These are phyloP conservation scores for Atopsyche davidsoni DNA, from an alignment of 1,140 invertebrate species.

Conservation along the genomic window DNA sequence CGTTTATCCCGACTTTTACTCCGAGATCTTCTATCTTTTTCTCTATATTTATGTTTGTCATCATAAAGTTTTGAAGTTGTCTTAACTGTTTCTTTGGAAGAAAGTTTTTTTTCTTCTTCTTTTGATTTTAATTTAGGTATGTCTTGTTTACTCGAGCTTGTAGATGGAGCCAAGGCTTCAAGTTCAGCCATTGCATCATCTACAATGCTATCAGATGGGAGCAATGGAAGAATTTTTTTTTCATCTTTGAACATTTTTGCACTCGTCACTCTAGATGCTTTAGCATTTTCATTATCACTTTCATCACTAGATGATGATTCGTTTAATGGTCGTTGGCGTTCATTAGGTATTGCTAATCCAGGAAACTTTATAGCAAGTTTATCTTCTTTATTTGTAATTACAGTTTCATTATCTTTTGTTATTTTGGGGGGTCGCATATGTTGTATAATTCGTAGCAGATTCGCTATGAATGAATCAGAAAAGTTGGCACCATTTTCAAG, in stretches of 20 bases:
- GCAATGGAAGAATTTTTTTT: conserved; percentile 20
- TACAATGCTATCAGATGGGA: conserved; percentile 50
- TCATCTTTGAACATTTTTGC: conserved; percentile 45
- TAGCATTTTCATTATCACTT: conserved; percentile 37
- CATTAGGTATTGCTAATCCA: conserved; percentile 84
- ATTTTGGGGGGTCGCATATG: conserved; percentile 75
- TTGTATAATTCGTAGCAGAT: conserved; percentile 87
- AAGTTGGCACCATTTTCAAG: conserved; percentile 91
- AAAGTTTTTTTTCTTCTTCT: conserved; percentile 26
- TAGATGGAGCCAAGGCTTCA: conserved; percentile 75
- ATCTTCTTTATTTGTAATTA: conserved; percentile 45
- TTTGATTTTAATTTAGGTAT: conserved; percentile 17
- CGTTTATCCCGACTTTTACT: conserved; percentile 34
- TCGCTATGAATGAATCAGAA: conserved; percentile 88
- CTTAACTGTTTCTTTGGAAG: conserved; percentile 22
- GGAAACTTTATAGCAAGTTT: conserved; percentile 76
- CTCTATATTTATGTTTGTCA: conserved; percentile 25
- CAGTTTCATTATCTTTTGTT: conserved; percentile 25
- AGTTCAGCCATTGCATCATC: conserved; percentile 84
- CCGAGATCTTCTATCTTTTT: conserved; percentile 33
- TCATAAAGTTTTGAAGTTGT: conserved; percentile 1
- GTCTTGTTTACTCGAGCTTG: conserved; percentile 29
- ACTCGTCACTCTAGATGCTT: conserved; percentile 39
- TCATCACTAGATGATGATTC: conserved; percentile 37
- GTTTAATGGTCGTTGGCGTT: conserved; percentile 49